Conservation (phyloP, 2,113 vertebrate species). For the Ancistrus triradiatus region DNA sequence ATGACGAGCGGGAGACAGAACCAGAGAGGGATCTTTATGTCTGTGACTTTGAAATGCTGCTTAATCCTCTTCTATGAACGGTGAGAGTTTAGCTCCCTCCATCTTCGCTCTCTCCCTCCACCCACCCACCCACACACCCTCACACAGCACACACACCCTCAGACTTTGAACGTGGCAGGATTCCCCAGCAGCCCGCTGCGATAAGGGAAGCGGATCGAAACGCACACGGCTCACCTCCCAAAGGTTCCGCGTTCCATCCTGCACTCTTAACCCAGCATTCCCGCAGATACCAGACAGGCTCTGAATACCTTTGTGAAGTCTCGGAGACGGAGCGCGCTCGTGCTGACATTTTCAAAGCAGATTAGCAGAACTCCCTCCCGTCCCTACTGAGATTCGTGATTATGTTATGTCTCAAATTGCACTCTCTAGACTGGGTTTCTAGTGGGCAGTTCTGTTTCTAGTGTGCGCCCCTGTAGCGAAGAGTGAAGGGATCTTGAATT, state of each 20-base stretch:
- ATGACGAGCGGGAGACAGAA: slow-evolving; percentile 15
- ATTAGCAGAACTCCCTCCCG: slow-evolving; percentile 7
- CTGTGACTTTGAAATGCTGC: slow-evolving; percentile 27
- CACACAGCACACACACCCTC: no score
- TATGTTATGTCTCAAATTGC: not conserved
- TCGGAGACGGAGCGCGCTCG: slow-evolving; percentile 3
- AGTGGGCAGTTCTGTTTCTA: no score
- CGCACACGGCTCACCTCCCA: slow-evolving; percentile 12
- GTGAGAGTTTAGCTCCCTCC: not conserved
- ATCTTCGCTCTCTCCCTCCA: not conserved
- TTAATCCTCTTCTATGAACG: slow-evolving; percentile 29
- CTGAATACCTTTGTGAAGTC: slow-evolving; percentile 25
- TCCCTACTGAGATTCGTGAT: slow-evolving; percentile 7
- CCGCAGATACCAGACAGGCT: not conserved
- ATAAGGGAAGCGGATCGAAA: slow-evolving; percentile 13
- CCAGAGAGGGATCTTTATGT: not conserved
- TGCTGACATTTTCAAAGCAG: slow-evolving; percentile 15
- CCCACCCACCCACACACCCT: no score
- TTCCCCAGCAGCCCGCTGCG: slow-evolving; percentile 18
- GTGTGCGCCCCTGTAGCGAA: no score
- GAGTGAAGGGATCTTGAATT: no score
- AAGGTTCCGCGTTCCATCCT: slow-evolving; percentile 17
- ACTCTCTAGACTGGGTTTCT: no score
- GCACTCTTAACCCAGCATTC: slow-evolving; percentile 16
- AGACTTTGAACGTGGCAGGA: slow-evolving; percentile 25